A percentile compares a stretch with the other conserved stretches of the same genome.
Evolutionary conservation across 2,888 invertebrate species (phyloP).

Genomic region (Pristionchus entomophagus): DNA sequence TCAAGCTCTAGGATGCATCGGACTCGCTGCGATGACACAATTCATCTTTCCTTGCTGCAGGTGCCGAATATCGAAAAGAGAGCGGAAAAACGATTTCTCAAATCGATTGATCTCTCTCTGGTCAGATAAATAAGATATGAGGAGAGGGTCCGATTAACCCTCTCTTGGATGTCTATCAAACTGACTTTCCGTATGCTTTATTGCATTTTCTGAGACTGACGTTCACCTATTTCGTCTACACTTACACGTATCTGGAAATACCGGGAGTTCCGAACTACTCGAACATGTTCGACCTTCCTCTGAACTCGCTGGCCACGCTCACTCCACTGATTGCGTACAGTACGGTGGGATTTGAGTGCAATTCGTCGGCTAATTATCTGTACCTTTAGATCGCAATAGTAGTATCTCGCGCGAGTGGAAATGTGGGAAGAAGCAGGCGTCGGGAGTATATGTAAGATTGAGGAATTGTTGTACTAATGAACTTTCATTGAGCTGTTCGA

Average conservation of each 20-base stretch:
- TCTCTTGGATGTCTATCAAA: no score
- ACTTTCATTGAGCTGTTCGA: no score
- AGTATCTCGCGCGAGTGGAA: background rate
- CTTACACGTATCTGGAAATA: background rate
- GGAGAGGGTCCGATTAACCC: no score
- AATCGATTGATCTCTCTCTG: no score
- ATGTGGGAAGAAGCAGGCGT: background rate
- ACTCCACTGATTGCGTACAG: background rate
- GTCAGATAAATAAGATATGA: no score
- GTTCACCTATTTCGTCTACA: background rate
- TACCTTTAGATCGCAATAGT: background rate
- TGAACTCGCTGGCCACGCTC: background rate
- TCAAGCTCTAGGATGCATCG: background rate
- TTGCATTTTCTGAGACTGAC: background rate
- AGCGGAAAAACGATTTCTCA: no score
- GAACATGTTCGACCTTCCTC: background rate
- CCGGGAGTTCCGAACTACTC: background rate
- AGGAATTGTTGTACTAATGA: no score
- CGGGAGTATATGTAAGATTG: background rate
- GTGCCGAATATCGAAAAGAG: no score
- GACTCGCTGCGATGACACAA: background rate
- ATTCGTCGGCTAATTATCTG: no score
- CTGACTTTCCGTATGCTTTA: no score
- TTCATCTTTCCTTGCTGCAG: conserved; percentile 16
- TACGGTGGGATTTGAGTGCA: background rate